A percentile compares a stretch with the other conserved stretches of the same genome.
These are phyloP conservation scores for Neria commutata DNA, from an alignment of 2,888 invertebrate species.

Conservation along the genomic window DNA sequence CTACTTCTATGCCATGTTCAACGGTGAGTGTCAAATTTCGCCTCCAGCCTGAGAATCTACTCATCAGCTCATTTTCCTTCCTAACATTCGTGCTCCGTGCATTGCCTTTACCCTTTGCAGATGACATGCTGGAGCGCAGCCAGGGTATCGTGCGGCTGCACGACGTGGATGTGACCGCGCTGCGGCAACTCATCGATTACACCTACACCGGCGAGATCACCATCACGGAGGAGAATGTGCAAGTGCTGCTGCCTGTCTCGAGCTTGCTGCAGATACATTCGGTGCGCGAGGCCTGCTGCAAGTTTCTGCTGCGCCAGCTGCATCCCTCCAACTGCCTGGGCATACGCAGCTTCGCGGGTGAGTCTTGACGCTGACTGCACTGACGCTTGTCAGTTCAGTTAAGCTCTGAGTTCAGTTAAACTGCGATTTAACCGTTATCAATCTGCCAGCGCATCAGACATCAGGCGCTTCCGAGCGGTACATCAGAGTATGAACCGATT, in stretches of 20 bases:
- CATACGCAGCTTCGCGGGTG: constrained; percentile 71
- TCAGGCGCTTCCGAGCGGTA: too few species aligned
- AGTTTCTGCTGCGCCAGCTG: constrained; percentile 74
- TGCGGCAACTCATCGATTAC: constrained; percentile 74
- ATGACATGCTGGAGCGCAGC: constrained; percentile 62
- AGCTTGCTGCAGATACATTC: constrained; percentile 74
- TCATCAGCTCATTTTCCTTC: not conserved
- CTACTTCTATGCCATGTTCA: constrained; percentile 74
- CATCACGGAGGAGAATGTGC: constrained; percentile 73
- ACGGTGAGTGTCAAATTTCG: constrained; percentile 51
- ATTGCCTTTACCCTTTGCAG: constrained; percentile 38
- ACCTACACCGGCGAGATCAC: constrained; percentile 77
- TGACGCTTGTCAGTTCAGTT: not conserved
- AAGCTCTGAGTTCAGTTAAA: too few species aligned
- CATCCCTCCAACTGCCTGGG: constrained; percentile 80
- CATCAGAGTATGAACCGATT: too few species aligned
- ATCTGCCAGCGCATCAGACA: too few species aligned
- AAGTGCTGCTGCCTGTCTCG: constrained; percentile 74
- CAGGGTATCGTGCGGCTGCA: constrained; percentile 59
- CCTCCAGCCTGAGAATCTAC: not conserved
- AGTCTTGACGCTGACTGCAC: constrained; percentile 22
- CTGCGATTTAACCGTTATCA: too few species aligned
- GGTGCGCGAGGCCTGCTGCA: constrained; percentile 75
- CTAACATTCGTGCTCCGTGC: too few species aligned
- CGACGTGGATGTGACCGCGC: constrained; percentile 67